These are phyloP conservation scores for Melanostoma scalare DNA, from an alignment of 2,888 invertebrate genomes.

Conservation along the genomic window DNA sequence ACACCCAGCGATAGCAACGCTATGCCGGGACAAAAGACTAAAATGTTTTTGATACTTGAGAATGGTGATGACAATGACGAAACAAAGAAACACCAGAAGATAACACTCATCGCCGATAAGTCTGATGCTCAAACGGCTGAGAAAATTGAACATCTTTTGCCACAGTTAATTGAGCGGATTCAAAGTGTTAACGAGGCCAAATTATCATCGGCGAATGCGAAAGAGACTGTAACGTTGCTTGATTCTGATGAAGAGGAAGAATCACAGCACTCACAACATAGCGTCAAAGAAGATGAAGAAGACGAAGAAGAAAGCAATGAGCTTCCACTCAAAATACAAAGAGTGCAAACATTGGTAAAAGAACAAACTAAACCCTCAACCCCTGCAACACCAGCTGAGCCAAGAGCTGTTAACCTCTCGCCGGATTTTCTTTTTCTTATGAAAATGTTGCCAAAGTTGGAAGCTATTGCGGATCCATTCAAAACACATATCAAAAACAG, in stretches of 20 bases:
- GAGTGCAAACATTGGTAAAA: slow-evolving; percentile 51
- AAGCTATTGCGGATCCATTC: slow-evolving; percentile 79
- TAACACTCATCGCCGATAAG: slow-evolving; percentile 79
- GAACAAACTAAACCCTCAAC: slow-evolving; percentile 26
- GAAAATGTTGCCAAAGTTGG: slow-evolving; percentile 80
- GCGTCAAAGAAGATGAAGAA: not conserved
- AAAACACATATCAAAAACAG: slow-evolving; percentile 79
- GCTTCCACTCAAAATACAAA: slow-evolving; percentile 50
- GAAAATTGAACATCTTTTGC: slow-evolving; percentile 79
- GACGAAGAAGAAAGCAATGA: not conserved
- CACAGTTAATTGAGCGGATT: slow-evolving; percentile 79
- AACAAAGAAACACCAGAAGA: slow-evolving; percentile 75
- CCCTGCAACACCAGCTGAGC: slow-evolving; percentile 12
- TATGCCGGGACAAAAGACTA: slow-evolving; percentile 76
- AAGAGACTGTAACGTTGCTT: slow-evolving; percentile 38
- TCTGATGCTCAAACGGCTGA: slow-evolving; percentile 76
- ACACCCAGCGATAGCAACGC: slow-evolving; percentile 77
- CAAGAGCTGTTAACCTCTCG: slow-evolving; percentile 76
- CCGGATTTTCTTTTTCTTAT: slow-evolving; percentile 80
- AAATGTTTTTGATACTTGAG: slow-evolving; percentile 79
- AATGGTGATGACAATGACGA: slow-evolving; percentile 76
- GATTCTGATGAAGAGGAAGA: slow-evolving; percentile 34
- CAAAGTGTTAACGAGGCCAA: slow-evolving; percentile 67
- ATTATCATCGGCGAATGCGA: slow-evolving; percentile 10
- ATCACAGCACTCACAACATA: slow-evolving; percentile 14